phyloP scores from a whole-genome alignment of 1,140 invertebrate genomes.

The Laupala kohalensis region DNA sequence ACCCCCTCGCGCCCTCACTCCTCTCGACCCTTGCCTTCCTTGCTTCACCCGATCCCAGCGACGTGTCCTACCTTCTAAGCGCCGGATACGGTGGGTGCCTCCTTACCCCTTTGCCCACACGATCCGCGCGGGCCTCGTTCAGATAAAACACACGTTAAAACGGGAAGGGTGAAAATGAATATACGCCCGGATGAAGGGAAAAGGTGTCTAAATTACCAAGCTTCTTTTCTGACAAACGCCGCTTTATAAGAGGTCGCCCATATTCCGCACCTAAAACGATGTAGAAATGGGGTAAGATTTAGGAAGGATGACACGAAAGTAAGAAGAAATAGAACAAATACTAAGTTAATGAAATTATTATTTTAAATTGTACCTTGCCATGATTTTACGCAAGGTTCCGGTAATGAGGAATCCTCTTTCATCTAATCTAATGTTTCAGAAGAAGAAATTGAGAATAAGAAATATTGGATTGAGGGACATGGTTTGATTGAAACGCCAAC shows the following conservation, averaged over 20 bases:
- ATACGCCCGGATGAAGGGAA: background rate
- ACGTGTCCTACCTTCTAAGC: too few relatives aligned
- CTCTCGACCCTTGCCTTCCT: background rate
- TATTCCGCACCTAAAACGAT: too few relatives aligned
- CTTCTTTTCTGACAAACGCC: too few relatives aligned
- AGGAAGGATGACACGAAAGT: too few relatives aligned
- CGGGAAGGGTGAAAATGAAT: background rate
- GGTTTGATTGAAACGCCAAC: too few relatives aligned
- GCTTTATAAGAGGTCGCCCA: too few relatives aligned
- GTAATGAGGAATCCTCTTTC: too few relatives aligned
- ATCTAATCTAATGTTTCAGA: background rate
- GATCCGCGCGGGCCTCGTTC: background rate
- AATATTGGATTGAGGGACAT: background rate
- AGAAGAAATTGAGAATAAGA: background rate
- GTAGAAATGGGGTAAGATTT: too few relatives aligned
- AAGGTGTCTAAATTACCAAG: background rate
- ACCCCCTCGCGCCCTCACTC: background rate
- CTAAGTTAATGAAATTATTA: too few relatives aligned
- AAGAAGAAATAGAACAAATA: too few relatives aligned
- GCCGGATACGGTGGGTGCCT: too few relatives aligned
- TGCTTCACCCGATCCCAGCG: background rate
- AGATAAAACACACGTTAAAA: background rate
- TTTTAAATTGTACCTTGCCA: background rate
- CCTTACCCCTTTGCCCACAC: background rate
- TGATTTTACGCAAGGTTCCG: too few relatives aligned